Evolutionary conservation across 2,113 vertebrate genomes (phyloP), one percentile per base, ranked within the genome.

Genomic region (Hypomesus transpacificus): DNA sequence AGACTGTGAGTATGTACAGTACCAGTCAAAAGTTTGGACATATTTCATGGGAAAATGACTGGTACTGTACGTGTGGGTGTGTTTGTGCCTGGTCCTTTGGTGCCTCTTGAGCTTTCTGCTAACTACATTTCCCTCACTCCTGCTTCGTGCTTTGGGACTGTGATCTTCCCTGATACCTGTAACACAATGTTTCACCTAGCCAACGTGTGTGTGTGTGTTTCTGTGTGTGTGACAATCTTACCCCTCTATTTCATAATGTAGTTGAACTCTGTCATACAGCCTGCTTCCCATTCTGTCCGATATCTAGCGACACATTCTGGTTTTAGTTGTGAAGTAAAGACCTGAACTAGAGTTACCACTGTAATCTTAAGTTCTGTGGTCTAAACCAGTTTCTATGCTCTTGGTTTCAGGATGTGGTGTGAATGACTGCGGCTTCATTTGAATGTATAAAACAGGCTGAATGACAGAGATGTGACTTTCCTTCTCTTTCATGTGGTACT

Each of bases 221-320:
- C 2, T 24, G 24, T 26, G 24, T 26, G 24, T 34, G 39, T 46
- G 39, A 46, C 39, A 46, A 8, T 34, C 39, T 46, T 9, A 46
- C 39, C 39, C 39, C 39, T 46, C 39, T 46, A 11, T 46, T 46
- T 0, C 39, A 11, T 9, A 46, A 1, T 46, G 39, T 11, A 13
- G 8, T 46, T 46, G 9, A 21, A 14, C 24, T 82, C 75, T 87
- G 79, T 76, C 80, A 80, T 80, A 28, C 78, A 84, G 80, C 69
- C 74, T 34, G 24, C 68, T 46, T n/a, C 14, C 17, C 17, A 3
- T 39, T 50, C 18, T 14, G 9, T 46, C 39, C 39, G 0, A 2
- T 46, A 46, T 2, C 39, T 46, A 46, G 39, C 7, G 39, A 46
- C 9, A 46, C 7, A 1, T 46, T 46, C 39, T 46, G 39, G 9